Percentiles rank a stretch among this genome's conserved stretches.
Evolutionary conservation across 2,113 vertebrate genomes (phyloP).

Genomic region (Scartelaos histophorus): DNA sequence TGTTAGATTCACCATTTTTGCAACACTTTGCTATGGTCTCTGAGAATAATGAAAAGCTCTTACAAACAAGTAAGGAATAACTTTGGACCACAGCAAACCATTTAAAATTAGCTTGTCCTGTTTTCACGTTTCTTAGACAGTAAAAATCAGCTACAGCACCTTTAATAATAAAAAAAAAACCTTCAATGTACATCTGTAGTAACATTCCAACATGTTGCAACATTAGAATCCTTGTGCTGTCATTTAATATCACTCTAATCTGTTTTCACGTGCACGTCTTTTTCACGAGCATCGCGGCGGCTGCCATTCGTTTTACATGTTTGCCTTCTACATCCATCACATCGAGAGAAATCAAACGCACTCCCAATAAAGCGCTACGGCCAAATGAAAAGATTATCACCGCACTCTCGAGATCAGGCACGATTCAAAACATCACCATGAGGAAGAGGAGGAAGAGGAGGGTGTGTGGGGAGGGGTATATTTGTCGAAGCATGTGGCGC

Average conservation of each 20-base stretch:
- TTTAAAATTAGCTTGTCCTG: no score
- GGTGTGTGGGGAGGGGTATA: conserved; percentile 20
- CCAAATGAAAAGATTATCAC: conserved; percentile 48
- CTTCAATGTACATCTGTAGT: neutral
- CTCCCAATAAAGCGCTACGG: conserved; percentile 23
- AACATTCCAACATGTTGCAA: neutral
- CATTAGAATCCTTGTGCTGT: neutral
- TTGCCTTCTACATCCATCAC: conserved; percentile 6
- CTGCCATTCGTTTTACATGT: conserved; percentile 6
- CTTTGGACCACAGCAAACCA: no score
- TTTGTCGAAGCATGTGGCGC: conserved; percentile 25
- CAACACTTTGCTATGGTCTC: no score
- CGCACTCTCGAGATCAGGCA: conserved; percentile 28
- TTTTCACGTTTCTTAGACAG: no score
- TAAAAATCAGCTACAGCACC: no score
- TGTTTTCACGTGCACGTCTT: neutral
- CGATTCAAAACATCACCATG: conserved; percentile 19
- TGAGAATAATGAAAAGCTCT: no score
- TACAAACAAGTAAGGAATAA: no score
- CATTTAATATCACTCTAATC: neutral
- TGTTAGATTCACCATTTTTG: no score
- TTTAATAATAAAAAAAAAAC: neutral
- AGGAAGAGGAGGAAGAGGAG: conserved; percentile 22
- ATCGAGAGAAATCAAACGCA: conserved; percentile 26
- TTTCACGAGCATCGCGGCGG: neutral